Evolutionary conservation across 2,888 invertebrate species (phyloP).

Genomic region (Caenorhabditis auriculariae): DNA sequence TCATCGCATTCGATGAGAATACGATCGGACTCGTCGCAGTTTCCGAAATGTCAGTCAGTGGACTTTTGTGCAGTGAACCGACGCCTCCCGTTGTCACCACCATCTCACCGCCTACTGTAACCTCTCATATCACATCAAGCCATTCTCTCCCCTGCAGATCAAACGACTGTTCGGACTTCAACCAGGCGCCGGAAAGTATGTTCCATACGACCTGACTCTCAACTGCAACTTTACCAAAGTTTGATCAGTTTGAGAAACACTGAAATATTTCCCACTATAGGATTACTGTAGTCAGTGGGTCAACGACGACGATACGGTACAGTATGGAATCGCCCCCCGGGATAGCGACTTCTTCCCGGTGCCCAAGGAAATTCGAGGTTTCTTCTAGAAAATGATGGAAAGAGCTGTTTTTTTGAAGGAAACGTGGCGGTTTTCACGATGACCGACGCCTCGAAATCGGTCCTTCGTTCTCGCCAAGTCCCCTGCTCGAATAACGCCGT

Average conservation of each 20-base stretch:
- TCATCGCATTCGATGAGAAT: slow-evolving; percentile 55
- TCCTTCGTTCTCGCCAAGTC: slow-evolving; percentile 35
- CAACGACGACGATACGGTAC: slow-evolving; percentile 42
- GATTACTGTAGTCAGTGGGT: slow-evolving; percentile 61
- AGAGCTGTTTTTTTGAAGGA: slow-evolving; percentile 8
- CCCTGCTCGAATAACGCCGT: slow-evolving; percentile 38
- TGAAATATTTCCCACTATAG: too few relatives aligned
- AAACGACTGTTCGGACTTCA: slow-evolving; percentile 41
- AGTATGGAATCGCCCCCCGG: slow-evolving; percentile 43
- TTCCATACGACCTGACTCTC: slow-evolving; percentile 36
- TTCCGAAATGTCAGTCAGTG: slow-evolving; percentile 32
- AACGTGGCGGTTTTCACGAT: slow-evolving; percentile 43
- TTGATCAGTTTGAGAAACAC: too few relatives aligned
- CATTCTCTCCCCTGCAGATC: slow-evolving; percentile 22
- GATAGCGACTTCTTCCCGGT: slow-evolving; percentile 39
- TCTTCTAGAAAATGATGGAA: neutral
- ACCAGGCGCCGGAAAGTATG: slow-evolving; percentile 37
- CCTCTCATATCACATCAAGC: neutral
- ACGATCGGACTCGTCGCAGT: slow-evolving; percentile 48
- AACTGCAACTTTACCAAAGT: slow-evolving; percentile 56
- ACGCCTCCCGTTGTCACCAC: slow-evolving; percentile 43
- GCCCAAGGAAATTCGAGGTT: slow-evolving; percentile 24
- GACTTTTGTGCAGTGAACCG: slow-evolving; percentile 46
- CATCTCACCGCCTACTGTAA: slow-evolving; percentile 39
- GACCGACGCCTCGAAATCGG: slow-evolving; percentile 22